These are phyloP conservation scores for Myrmophylax atrothorax DNA, from an alignment of 2,113 vertebrate species.

Conservation along the genomic window DNA sequence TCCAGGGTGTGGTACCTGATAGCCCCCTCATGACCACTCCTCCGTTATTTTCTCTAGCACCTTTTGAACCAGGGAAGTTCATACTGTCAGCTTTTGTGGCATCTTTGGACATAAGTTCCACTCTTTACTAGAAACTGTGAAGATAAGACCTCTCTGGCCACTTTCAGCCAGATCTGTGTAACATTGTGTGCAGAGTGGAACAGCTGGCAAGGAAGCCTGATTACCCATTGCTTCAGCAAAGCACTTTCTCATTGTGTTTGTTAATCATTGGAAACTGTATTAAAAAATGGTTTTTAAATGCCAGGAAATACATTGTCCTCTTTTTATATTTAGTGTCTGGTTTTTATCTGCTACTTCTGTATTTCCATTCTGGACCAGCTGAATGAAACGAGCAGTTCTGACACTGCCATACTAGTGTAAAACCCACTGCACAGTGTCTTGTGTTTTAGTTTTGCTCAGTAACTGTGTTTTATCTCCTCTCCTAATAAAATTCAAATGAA, in stretches of 20 bases:
- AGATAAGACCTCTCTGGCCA: background rate
- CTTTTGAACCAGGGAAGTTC: background rate
- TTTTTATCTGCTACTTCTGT: background rate
- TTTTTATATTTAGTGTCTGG: background rate
- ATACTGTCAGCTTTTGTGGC: background rate
- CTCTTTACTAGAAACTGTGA: background rate
- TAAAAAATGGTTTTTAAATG: background rate
- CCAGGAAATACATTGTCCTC: background rate
- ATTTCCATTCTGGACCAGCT: background rate
- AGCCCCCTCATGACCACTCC: background rate
- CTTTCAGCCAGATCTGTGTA: background rate
- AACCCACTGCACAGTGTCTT: background rate
- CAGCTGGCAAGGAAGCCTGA: background rate
- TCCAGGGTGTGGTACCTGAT: background rate
- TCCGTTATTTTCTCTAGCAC: background rate
- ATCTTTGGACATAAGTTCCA: background rate
- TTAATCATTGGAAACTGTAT: background rate
- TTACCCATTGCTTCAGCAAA: background rate
- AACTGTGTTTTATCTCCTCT: background rate
- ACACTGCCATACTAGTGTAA: conserved; percentile 1
- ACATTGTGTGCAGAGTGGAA: background rate
- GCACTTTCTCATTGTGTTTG: background rate
- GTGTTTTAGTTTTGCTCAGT: background rate
- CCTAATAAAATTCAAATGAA: conserved; percentile 38
- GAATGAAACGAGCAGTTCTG: background rate